These are phyloP conservation scores for Drosophila micromelanica DNA, from an alignment of 1,140 invertebrate species.

Conservation along the genomic window DNA sequence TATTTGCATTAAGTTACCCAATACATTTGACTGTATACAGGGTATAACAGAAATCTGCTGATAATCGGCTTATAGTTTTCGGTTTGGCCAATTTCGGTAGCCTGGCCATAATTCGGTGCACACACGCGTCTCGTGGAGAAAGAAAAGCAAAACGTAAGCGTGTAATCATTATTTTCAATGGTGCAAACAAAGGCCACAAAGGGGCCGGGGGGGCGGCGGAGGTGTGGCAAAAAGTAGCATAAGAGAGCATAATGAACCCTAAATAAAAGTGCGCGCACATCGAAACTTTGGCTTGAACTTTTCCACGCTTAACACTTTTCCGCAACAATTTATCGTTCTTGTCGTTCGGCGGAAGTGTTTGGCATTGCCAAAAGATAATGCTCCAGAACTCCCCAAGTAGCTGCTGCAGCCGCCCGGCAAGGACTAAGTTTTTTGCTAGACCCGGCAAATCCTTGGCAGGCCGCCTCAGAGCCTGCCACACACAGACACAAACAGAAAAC, in stretches of 20 bases:
- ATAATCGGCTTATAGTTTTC: slow-evolving; percentile 68
- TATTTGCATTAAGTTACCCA: not conserved
- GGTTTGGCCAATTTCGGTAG: slow-evolving; percentile 51
- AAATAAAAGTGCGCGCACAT: slow-evolving; percentile 65
- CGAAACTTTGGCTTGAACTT: slow-evolving; percentile 66
- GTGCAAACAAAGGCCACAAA: slow-evolving; percentile 41
- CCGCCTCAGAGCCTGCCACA: slow-evolving; percentile 20
- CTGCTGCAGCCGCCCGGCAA: slow-evolving; percentile 21
- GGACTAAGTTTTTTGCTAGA: slow-evolving; percentile 59
- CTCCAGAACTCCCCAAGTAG: slow-evolving; percentile 22
- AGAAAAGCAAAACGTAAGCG: slow-evolving; percentile 56
- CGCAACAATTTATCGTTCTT: slow-evolving; percentile 71
- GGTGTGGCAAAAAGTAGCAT: slow-evolving; percentile 14
- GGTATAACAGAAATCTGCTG: slow-evolving; percentile 46
- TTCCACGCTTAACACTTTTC: slow-evolving; percentile 69
- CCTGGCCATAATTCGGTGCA: slow-evolving; percentile 50
- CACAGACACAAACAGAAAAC: slow-evolving; percentile 10
- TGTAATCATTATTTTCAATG: slow-evolving; percentile 66
- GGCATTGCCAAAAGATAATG: slow-evolving; percentile 68
- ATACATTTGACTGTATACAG: not conserved
- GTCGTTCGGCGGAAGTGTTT: slow-evolving; percentile 64
- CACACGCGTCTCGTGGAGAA: slow-evolving; percentile 20
- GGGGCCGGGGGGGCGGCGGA: not conserved
- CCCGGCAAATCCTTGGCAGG: slow-evolving; percentile 49
- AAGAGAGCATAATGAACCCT: slow-evolving; percentile 67